phyloP scores from a whole-genome alignment of 2,113 vertebrate species.

The Micronisus gabar region DNA sequence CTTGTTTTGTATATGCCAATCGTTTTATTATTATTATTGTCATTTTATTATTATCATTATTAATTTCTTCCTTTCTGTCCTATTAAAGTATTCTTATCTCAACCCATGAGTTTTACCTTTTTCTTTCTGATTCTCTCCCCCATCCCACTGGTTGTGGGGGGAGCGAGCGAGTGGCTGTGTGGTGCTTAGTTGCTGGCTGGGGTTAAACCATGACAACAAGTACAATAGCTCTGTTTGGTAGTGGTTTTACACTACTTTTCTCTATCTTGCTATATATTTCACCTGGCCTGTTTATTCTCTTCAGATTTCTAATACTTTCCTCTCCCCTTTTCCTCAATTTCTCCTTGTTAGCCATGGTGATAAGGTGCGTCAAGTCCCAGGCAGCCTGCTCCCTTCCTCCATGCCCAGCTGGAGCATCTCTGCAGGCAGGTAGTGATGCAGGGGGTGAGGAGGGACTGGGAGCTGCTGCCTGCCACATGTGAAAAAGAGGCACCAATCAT shows the following conservation, averaged over 20 bases:
- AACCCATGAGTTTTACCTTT: too few species aligned
- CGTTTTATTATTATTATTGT: too few species aligned
- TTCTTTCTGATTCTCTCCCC: too few species aligned
- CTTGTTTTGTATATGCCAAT: too few species aligned
- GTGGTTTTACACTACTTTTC: not conserved
- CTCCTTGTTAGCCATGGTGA: not conserved
- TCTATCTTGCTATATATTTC: not conserved
- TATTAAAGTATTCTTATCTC: too few species aligned
- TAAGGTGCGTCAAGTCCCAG: not conserved
- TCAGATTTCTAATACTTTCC: not conserved
- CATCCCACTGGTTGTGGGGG: too few species aligned
- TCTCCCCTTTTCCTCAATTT: not conserved
- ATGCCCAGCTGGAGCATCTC: not conserved
- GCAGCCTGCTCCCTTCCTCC: not conserved
- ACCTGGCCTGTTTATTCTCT: not conserved
- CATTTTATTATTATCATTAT: too few species aligned
- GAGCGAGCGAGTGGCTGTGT: too few species aligned
- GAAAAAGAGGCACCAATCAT: not conserved
- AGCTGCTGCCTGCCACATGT: not conserved
- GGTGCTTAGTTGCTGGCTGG: too few species aligned
- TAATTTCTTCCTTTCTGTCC: too few species aligned
- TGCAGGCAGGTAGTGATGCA: not conserved
- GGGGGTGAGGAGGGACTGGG: not conserved
- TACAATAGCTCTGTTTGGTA: not conserved
- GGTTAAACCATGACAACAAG: not conserved